Evolutionary conservation across 2,797 vertebrate genomes (phyloP).

Genomic region (Vespertilio murinus): DNA sequence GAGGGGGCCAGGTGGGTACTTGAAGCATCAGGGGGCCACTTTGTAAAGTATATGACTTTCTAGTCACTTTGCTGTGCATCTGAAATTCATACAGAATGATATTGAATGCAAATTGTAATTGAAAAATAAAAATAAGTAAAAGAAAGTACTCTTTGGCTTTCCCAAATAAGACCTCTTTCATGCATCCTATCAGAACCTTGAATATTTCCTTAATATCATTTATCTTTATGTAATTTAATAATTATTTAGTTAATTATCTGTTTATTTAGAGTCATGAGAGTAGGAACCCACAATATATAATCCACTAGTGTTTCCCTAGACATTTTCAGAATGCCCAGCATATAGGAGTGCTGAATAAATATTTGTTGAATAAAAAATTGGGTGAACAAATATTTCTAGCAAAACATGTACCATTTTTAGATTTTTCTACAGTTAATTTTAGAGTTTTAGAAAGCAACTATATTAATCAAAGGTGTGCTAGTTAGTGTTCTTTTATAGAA

Average conservation of each 20-base stretch:
- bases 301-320: not conserved
- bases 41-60: not conserved
- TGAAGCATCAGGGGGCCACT: not conserved
- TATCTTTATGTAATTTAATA: not conserved
- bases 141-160: not conserved
- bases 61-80: not conserved
- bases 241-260: not conserved
- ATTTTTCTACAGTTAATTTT: not conserved
- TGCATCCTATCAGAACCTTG: not conserved
- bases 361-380: not conserved
- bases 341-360: not conserved
- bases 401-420: not conserved
- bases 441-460: not conserved
- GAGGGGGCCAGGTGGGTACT: not conserved
- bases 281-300: not conserved
- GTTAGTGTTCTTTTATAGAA: not conserved
- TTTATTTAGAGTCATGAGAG: not conserved
- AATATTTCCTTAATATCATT: not conserved
- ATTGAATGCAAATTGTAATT: not conserved
- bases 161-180: not conserved
- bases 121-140: not conserved
- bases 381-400: not conserved
- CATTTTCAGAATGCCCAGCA: not conserved
- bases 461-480: not conserved
- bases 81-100: not conserved